These are phyloP conservation scores for Anoplolepis gracilipes DNA, from an alignment of 1,140 invertebrate genomes.

Conservation along the genomic window DNA sequence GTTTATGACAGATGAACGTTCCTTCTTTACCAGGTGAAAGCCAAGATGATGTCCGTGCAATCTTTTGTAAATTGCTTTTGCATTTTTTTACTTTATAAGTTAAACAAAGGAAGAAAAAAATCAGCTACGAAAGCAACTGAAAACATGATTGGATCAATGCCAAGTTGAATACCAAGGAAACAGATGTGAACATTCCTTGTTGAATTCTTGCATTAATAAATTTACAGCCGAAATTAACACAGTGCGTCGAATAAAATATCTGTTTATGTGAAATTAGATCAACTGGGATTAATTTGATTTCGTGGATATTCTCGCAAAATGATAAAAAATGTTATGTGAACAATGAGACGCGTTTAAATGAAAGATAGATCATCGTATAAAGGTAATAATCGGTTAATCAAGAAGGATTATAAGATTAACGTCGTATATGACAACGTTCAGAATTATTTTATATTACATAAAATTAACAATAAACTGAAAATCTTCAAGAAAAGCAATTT, in stretches of 20 bases:
- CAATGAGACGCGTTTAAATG: background rate
- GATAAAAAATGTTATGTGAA: background rate
- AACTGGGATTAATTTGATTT: background rate
- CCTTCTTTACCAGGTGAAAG: slow-evolving; percentile 37
- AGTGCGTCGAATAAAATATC: background rate
- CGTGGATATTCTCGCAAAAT: background rate
- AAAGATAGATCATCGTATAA: background rate
- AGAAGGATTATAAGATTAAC: background rate
- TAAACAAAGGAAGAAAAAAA: slow-evolving; percentile 3
- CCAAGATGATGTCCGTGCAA: background rate
- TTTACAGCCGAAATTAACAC: background rate
- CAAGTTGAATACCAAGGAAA: background rate
- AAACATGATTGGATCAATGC: slow-evolving; percentile 29
- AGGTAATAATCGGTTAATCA: background rate
- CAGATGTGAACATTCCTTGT: background rate
- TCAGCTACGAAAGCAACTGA: background rate
- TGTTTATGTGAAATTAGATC: background rate
- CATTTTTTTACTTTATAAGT: slow-evolving; percentile 4
- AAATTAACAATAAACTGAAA: slow-evolving; percentile 10
- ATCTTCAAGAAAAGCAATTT: background rate
- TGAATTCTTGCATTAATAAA: background rate
- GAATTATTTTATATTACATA: background rate
- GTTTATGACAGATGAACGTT: background rate
- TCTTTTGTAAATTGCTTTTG: background rate
- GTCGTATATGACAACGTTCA: background rate